Base-by-base conservation (phyloP, 2,888 invertebrate genomes). In the Tetrapedia diversipes region DNA sequence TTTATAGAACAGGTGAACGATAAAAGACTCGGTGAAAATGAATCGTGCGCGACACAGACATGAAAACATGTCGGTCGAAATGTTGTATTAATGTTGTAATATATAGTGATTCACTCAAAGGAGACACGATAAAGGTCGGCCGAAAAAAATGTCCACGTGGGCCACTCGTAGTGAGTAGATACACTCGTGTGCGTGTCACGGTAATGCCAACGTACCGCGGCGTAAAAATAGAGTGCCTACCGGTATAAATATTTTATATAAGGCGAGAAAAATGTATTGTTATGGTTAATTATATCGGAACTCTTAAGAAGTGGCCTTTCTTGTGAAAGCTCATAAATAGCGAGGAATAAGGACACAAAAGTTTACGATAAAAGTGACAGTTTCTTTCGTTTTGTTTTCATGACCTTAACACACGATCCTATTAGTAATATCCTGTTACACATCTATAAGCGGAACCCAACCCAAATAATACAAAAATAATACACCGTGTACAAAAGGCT, bases 61-160 rank as follows among this genome's bases (percentile, higher is more conserved):
- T 22, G 39, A 29, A 16, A 59, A 39, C 16, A 32, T 1, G 51
- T 54, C 41, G 24, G 19, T 54, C 27, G 22, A 39, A 32, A 34
- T n/a, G 63, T 32, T n/a, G n/a, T n/a, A n/a, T n/a, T n/a, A 45
- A 45, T 53, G 63, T 65, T 51, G 39, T 34, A 75, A 66, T n/a
- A n/a, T n/a, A n/a, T 16, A 65, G 43, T 66, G 70, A 75, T 59
- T 75, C 68, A 59, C 32, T 57, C 27, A 49, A 66, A 54, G 34
- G 59, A 71, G 59, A 43, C 60, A 4, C 63, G 73, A 71, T 76
- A 79, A 76, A 71, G 54, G 66, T 63, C 64, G 60, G 41, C 37
- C 47, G 45, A 71, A 72, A 72, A 57, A 64, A 59, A 57, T 69
- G 67, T 76, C 65, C 77, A 75, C 61, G 75, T 70, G 77, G 61